Conservation (phyloP, 1,140 invertebrate genomes). For the Leptestheria dahalacensis region DNA sequence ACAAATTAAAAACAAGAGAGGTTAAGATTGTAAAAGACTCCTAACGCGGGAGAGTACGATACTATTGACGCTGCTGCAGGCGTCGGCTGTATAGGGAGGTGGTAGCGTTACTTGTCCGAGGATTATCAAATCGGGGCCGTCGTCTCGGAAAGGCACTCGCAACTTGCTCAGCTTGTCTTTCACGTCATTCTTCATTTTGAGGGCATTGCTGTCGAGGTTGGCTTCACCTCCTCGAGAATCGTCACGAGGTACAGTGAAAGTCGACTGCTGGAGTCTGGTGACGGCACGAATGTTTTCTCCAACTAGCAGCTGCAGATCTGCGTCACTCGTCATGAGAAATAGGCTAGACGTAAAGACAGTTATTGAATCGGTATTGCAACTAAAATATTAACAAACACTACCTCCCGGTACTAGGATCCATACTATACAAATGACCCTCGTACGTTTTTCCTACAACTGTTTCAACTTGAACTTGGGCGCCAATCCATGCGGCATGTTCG, state of each 20-base stretch:
- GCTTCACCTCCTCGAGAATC: background rate
- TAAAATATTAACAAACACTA: background rate
- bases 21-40: background rate
- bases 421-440: background rate
- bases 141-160: background rate
- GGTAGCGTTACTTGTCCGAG: background rate
- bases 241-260: background rate
- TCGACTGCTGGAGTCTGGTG: background rate
- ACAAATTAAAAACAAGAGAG: background rate
- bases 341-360: background rate
- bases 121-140: background rate
- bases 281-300: background rate
- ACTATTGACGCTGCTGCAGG: background rate
- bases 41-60: background rate
- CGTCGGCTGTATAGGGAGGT: background rate
- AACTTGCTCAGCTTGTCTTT: background rate
- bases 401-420: conserved; percentile 5
- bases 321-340: background rate
- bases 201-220: background rate
- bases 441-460: background rate
- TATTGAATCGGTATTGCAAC: background rate
- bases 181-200: background rate
- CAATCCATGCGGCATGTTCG: background rate
- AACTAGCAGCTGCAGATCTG: background rate
- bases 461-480: conserved; percentile 2